Conservation (phyloP, 2,797 vertebrate species). For the Odontamblyopus lacepedii region DNA sequence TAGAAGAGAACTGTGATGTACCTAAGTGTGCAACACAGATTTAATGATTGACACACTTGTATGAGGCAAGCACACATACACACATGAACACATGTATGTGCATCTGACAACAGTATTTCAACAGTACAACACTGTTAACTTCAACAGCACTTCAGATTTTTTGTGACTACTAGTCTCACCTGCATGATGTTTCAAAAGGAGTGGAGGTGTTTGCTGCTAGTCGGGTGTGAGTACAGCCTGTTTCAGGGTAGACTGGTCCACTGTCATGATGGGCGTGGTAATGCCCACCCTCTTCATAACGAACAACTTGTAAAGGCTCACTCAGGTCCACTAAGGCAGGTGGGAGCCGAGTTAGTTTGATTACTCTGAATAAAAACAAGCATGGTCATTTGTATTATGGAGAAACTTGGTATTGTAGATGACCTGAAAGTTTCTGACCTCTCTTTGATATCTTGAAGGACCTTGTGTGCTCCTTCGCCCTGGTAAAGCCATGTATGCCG, state of each 20-base stretch:
- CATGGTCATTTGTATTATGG: neutral
- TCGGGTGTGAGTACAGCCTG: constrained; percentile 94
- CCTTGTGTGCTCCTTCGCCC: constrained; percentile 90
- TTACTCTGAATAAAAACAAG: constrained; percentile 78
- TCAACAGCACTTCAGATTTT: no score
- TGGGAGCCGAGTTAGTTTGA: constrained; percentile 88
- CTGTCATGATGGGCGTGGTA: constrained; percentile 99
- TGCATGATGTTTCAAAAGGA: constrained; percentile 96
- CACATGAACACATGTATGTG: constrained; percentile 12
- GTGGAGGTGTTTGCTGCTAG: constrained; percentile 88
- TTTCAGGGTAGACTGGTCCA: constrained; percentile 95
- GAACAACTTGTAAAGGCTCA: constrained; percentile 95
- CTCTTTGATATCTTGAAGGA: constrained; percentile 89
- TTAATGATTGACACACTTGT: constrained; percentile 51
- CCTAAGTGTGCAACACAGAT: constrained; percentile 80
- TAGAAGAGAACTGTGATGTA: constrained; percentile 98
- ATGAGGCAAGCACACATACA: constrained; percentile 42
- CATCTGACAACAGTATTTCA: constrained; percentile 7
- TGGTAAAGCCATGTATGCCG: constrained; percentile 98
- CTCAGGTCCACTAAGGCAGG: constrained; percentile 91
- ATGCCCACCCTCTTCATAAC: constrained; percentile 94
- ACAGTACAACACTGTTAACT: constrained; percentile 7
- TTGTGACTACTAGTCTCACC: constrained; percentile 74
- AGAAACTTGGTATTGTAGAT: neutral
- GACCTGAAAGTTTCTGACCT: constrained; percentile 72